These are phyloP conservation scores for Limnephilus lunatus DNA, from an alignment of 2,888 invertebrate species.

Conservation along the genomic window DNA sequence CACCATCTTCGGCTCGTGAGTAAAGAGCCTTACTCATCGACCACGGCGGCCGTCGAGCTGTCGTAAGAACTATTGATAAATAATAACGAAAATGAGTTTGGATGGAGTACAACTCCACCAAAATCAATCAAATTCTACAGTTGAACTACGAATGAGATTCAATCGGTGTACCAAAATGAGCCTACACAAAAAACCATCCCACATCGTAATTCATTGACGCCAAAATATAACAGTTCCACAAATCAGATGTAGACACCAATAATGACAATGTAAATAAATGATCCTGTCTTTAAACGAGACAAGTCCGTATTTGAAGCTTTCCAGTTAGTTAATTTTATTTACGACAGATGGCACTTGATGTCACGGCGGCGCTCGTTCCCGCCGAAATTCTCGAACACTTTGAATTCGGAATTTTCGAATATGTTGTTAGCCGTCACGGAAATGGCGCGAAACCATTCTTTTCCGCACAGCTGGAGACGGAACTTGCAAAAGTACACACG, in stretches of 20 bases:
- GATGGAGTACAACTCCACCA: not conserved
- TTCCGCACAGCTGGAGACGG: constrained; percentile 37
- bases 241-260: not conserved
- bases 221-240: not conserved
- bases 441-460: constrained; percentile 42
- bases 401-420: constrained; percentile 44
- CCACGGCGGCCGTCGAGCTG: not conserved
- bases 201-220: not conserved
- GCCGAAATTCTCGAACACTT: constrained; percentile 29
- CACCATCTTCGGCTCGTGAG: no score
- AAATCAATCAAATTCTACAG: not conserved
- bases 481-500: constrained; percentile 24
- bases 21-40: no score
- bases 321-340: constrained; percentile 63
- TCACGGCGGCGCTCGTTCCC: constrained; percentile 50
- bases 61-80: not conserved
- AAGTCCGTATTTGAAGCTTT: constrained; percentile 51
- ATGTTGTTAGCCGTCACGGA: constrained; percentile 38
- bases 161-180: not conserved
- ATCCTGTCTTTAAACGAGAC: constrained; percentile 42
- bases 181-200: not conserved
- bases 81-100: not conserved
- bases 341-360: constrained; percentile 51
- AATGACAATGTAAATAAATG: constrained; percentile 32
- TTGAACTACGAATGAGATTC: not conserved